Evolutionary conservation across 2,113 vertebrate genomes (phyloP).

Genomic region (Cyrtonyx montezumae): DNA sequence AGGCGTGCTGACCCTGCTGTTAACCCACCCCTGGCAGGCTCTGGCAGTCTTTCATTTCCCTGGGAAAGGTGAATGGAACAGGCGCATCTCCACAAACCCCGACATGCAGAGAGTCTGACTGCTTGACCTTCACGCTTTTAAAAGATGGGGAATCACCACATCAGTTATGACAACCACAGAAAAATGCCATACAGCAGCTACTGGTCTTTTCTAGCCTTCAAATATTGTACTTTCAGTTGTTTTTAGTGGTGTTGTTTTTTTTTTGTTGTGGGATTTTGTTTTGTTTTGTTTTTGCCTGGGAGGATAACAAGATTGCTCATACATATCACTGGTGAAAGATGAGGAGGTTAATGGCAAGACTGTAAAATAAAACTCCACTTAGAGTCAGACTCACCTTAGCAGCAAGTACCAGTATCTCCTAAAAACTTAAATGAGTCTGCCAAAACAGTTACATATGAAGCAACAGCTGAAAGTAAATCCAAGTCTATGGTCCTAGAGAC

Average conservation of each 20-base stretch:
- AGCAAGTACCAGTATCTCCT: neutral
- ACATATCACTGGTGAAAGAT: constrained; percentile 5
- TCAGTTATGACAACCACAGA: neutral
- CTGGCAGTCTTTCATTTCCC: neutral
- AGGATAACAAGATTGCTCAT: neutral
- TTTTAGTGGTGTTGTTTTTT: no score
- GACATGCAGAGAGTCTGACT: neutral
- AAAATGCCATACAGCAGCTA: neutral
- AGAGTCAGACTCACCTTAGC: neutral
- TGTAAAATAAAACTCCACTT: constrained; percentile 45
- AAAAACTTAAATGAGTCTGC: constrained; percentile 47
- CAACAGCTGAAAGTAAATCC: constrained; percentile 51
- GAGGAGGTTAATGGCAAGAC: constrained; percentile 31
- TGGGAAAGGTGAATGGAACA: neutral
- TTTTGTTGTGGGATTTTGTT: neutral
- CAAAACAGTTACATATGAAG: constrained; percentile 42
- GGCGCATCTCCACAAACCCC: neutral
- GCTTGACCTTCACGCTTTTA: neutral
- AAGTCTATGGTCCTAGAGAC: constrained; percentile 50
- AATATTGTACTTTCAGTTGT: neutral
- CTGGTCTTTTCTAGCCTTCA: neutral
- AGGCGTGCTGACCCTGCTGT: neutral
- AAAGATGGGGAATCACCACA: neutral
- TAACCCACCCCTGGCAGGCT: neutral
- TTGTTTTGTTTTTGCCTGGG: neutral